Percentiles rank a stretch among this genome's conserved stretches.
phyloP scores from a whole-genome alignment of 2,888 invertebrate genomes.

The Itoplectis maculator region DNA sequence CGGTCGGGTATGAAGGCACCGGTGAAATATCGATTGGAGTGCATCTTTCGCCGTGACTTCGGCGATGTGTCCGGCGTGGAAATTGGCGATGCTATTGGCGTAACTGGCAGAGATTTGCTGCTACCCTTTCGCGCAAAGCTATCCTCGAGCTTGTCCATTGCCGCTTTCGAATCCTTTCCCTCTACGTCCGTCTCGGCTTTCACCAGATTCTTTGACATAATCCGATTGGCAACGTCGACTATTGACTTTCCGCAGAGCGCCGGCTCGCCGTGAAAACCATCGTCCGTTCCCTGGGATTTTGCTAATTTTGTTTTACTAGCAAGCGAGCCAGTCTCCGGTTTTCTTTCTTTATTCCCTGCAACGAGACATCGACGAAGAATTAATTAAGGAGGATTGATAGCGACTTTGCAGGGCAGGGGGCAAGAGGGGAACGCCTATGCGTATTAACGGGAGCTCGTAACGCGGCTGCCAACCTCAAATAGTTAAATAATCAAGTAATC shows the following conservation, averaged over 20 bases:
- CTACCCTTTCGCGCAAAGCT: slow-evolving; percentile 83
- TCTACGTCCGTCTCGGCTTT: slow-evolving; percentile 63
- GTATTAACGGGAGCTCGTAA: too few species aligned
- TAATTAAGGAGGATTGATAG: too few species aligned
- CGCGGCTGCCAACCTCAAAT: too few species aligned
- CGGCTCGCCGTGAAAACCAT: slow-evolving; percentile 87
- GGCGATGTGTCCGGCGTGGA: slow-evolving; percentile 87
- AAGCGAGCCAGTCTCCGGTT: slow-evolving; percentile 59
- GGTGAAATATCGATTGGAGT: slow-evolving; percentile 88
- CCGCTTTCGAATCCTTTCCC: slow-evolving; percentile 44
- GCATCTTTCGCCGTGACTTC: slow-evolving; percentile 85
- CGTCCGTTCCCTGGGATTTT: slow-evolving; percentile 88
- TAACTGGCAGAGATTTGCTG: slow-evolving; percentile 90
- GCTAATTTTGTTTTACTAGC: slow-evolving; percentile 68
- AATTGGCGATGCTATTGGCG: slow-evolving; percentile 88
- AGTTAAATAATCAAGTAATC: too few species aligned
- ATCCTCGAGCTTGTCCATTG: slow-evolving; percentile 49
- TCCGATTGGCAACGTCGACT: slow-evolving; percentile 85
- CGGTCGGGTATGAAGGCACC: slow-evolving; percentile 84
- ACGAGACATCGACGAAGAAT: slow-evolving; percentile 10
- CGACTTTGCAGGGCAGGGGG: too few species aligned
- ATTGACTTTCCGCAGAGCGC: slow-evolving; percentile 90
- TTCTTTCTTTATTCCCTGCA: slow-evolving; percentile 66
- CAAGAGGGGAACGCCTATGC: too few species aligned
- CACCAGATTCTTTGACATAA: slow-evolving; percentile 79